phyloP scores from a whole-genome alignment of 2,888 invertebrate genomes.

The Elegia similella region DNA sequence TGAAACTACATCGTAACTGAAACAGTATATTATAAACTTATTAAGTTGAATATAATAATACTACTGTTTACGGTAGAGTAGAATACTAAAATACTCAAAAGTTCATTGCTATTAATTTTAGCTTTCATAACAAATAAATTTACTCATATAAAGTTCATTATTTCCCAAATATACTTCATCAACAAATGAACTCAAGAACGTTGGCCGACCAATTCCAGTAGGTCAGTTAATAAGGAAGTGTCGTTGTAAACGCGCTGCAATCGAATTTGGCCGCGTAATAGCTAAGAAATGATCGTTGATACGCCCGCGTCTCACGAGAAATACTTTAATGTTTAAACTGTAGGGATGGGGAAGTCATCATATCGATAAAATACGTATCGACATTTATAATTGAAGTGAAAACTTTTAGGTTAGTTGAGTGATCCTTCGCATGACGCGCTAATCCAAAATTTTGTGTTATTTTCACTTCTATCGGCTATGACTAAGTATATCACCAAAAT shows the following conservation, averaged over 20 bases:
- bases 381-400: not conserved
- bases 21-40: no score
- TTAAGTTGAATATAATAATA: no score
- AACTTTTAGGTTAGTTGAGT: no score
- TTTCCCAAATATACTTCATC: not conserved
- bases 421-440: no score
- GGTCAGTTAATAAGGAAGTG: slow-evolving; percentile 50
- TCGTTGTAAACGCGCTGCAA: slow-evolving; percentile 43
- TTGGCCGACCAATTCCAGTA: slow-evolving; percentile 31
- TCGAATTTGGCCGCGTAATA: slow-evolving; percentile 55
- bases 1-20: no score
- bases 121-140: no score
- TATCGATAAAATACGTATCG: slow-evolving; percentile 23
- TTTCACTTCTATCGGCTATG: no score
- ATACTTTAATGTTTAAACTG: slow-evolving; percentile 60
- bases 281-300: slow-evolving; percentile 55
- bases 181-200: slow-evolving; percentile 21
- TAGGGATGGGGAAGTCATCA: slow-evolving; percentile 35
- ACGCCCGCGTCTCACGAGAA: slow-evolving; percentile 51
- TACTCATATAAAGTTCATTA: not conserved
- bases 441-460: no score
- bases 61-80: no score
- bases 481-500: no score
- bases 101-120: no score
- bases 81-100: no score